These are phyloP conservation scores for Agrochola macilenta DNA, from an alignment of 2,888 invertebrate species.

Conservation along the genomic window DNA sequence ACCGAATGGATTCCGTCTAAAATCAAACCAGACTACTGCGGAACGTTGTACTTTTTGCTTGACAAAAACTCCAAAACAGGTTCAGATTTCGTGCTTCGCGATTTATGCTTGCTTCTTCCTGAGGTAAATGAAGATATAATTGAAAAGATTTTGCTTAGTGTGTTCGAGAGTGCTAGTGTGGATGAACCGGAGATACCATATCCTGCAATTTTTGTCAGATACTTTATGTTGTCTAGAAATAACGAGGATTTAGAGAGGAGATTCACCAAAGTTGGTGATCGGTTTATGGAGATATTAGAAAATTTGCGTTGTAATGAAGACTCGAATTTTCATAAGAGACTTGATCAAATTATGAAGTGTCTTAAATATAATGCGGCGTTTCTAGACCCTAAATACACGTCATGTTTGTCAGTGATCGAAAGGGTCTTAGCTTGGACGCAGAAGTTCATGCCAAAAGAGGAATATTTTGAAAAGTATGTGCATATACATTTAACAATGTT, in stretches of 20 bases:
- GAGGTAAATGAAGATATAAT: constrained; percentile 63
- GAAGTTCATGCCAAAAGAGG: constrained; percentile 71
- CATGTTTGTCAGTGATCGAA: constrained; percentile 74
- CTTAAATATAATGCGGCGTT: constrained; percentile 75
- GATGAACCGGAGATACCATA: constrained; percentile 57
- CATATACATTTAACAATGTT: constrained; percentile 77
- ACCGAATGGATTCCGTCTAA: constrained; percentile 66
- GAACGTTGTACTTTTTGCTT: constrained; percentile 66
- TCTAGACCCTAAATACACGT: constrained; percentile 69
- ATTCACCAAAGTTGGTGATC: constrained; percentile 68
- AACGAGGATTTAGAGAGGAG: constrained; percentile 67
- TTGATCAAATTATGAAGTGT: constrained; percentile 59
- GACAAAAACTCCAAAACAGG: constrained; percentile 53
- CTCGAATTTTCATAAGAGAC: background rate
- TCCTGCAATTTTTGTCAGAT: constrained; percentile 74
- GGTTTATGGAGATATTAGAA: constrained; percentile 70
- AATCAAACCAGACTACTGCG: constrained; percentile 74
- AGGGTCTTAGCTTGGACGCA: constrained; percentile 70
- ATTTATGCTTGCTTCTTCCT: constrained; percentile 68
- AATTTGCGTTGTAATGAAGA: constrained; percentile 29
- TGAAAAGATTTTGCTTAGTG: constrained; percentile 58
- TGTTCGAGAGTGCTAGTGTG: constrained; percentile 44
- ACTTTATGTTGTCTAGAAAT: constrained; percentile 72
- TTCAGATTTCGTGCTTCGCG: constrained; percentile 62
- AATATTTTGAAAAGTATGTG: constrained; percentile 71